Evolutionary conservation across 2,113 vertebrate genomes (phyloP).

Genomic region (Pipa parva): DNA sequence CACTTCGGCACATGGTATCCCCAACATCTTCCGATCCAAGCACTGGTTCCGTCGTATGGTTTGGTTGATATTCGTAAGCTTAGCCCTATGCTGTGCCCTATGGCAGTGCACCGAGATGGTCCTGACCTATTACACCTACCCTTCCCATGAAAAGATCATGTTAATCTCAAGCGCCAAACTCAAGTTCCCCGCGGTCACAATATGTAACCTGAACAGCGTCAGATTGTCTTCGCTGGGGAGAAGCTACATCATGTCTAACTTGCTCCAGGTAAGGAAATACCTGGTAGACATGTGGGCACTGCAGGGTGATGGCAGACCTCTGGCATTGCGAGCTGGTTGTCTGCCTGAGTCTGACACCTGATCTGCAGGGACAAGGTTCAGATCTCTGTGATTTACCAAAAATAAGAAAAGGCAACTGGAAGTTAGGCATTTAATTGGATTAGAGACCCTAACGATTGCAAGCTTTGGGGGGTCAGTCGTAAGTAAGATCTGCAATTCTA

Average conservation of each 20-base stretch:
- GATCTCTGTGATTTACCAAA: too few species aligned
- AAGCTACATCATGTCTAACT: slow-evolving; percentile 29
- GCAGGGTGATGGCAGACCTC: too few species aligned
- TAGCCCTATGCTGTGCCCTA: slow-evolving; percentile 44
- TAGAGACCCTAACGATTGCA: too few species aligned
- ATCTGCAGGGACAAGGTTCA: too few species aligned
- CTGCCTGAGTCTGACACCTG: too few species aligned
- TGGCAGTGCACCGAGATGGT: slow-evolving; percentile 48
- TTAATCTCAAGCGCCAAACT: slow-evolving; percentile 43
- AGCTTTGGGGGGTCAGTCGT: too few species aligned
- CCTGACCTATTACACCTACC: slow-evolving; percentile 44
- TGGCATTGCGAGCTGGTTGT: too few species aligned
- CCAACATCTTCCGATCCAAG: slow-evolving; percentile 42
- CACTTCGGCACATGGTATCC: slow-evolving; percentile 46
- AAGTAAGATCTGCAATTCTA: too few species aligned
- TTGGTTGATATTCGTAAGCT: slow-evolving; percentile 39
- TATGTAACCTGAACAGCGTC: slow-evolving; percentile 47
- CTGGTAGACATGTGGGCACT: too few species aligned
- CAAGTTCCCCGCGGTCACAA: slow-evolving; percentile 45
- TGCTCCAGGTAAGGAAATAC: slow-evolving; percentile 45
- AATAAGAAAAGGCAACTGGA: too few species aligned
- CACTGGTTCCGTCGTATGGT: slow-evolving; percentile 45
- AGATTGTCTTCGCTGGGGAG: slow-evolving; percentile 23
- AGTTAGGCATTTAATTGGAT: too few species aligned
- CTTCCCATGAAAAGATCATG: slow-evolving; percentile 46